Base-by-base conservation (phyloP, 2,888 invertebrate species). In the Cerastis rubricosa region DNA sequence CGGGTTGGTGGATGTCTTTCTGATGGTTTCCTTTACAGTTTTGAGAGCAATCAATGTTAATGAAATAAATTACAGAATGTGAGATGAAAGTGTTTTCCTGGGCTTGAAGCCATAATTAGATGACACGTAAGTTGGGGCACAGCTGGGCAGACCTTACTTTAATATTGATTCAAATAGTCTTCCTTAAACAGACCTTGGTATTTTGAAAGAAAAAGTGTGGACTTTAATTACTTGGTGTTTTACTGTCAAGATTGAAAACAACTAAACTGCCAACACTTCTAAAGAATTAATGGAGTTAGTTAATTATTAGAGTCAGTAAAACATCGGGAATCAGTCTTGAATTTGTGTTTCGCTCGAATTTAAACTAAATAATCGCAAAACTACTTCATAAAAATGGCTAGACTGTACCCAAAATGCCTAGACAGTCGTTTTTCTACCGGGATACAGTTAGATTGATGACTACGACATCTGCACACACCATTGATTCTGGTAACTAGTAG, bases 401-500 rank as follows among this genome's bases (percentile, higher is more conserved):
- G 22, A 54, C 22, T 51, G 3, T n/a, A 11, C n/a, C 54, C n/a
- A n/a, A 54, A 54, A 54, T 3, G 4, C n/a, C 3, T 54, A 54
- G n/a, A n/a, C 54, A 54, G n/a, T n/a, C 5, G 1, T 4, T 11
- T n/a, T 54, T n/a, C 25, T n/a, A 59, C n/a, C 17, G 8, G 29
- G 5, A 11, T 29, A 63, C 63, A 49, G 77, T 43, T 65, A 69
- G 2, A 57, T 57, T 35, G 9, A 64, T 70, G 64, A 0, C 22
- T 43, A 47, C 22, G n/a, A 65, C 17, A 61, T 61, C 25, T 45
- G 11, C 35, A 67, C 61, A 63, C 22, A 54, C 25, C 54, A 77
- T 76, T 69, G 64, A 29, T 12, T 76, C 29, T 17, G 14, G 40
- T 65, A 64, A 76, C 14, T 17, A 7, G 9, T 0, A 64, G 29